These are phyloP conservation scores for Gymnorhina tibicen DNA, from an alignment of 2,113 vertebrate genomes.

Conservation along the genomic window DNA sequence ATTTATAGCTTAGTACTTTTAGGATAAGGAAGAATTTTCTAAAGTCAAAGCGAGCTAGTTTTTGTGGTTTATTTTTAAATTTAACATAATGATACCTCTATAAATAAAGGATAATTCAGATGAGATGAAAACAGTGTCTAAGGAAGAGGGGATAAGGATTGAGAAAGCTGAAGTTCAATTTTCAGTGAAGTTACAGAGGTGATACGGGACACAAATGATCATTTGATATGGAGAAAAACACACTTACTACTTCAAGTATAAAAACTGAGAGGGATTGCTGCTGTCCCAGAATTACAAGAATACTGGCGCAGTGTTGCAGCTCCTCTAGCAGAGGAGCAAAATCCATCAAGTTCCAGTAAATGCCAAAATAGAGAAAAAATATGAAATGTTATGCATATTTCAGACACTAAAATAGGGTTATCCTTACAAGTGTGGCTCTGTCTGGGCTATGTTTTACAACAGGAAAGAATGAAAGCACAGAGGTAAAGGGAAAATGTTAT, in stretches of 20 bases:
- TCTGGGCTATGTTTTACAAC: background rate
- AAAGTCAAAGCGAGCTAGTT: background rate
- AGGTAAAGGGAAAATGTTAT: background rate
- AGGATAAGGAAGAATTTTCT: background rate
- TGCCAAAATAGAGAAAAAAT: background rate
- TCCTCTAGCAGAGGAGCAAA: background rate
- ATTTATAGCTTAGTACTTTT: background rate
- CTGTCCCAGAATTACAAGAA: background rate
- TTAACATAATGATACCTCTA: background rate
- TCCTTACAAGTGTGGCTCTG: background rate
- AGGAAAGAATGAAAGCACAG: background rate
- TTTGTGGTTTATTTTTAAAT: background rate
- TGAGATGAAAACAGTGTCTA: background rate
- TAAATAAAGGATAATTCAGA: background rate
- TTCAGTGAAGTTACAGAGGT: background rate
- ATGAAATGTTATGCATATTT: background rate
- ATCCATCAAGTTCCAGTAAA: background rate
- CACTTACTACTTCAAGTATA: background rate
- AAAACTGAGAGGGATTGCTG: background rate
- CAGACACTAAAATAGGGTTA: background rate
- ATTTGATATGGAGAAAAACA: background rate
- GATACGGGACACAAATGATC: background rate
- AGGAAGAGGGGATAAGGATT: background rate
- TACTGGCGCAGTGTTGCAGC: background rate
- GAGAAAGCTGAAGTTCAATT: background rate